These are phyloP conservation scores for Willisornis vidua DNA, from an alignment of 2,113 vertebrate species.

Conservation along the genomic window DNA sequence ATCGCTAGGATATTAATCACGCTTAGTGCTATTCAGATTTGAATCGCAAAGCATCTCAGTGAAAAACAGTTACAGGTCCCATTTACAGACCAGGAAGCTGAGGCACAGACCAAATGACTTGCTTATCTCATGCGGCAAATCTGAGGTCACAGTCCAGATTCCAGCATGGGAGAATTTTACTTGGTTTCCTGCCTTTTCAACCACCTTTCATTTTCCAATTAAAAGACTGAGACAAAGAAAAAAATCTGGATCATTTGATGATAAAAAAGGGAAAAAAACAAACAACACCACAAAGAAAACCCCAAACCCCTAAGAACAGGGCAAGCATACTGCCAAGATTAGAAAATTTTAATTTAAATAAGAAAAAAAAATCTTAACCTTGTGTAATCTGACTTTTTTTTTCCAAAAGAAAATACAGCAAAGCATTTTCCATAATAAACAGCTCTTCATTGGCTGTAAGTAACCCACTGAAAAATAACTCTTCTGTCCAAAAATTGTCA, in stretches of 20 bases:
- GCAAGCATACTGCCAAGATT: neutral
- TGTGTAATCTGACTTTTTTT: neutral
- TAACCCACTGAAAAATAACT: neutral
- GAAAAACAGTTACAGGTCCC: neutral
- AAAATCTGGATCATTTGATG: neutral
- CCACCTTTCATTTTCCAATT: neutral
- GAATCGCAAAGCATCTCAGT: neutral
- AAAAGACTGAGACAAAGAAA: neutral
- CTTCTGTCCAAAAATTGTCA: neutral
- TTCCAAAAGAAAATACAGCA: neutral
- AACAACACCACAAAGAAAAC: neutral
- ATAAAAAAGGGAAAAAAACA: neutral
- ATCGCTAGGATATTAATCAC: constrained; percentile 25
- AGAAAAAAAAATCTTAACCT: neutral
- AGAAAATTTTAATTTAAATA: constrained; percentile 20
- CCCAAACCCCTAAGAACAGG: neutral
- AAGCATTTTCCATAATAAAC: neutral
- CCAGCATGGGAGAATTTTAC: neutral
- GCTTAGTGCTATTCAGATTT: constrained; percentile 11
- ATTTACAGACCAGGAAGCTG: neutral
- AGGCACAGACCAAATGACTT: neutral
- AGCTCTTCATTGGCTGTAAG: neutral
- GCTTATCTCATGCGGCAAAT: neutral
- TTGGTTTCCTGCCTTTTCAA: neutral
- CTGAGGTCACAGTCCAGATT: neutral